Evolutionary conservation across 2,888 invertebrate species (phyloP).

Genomic region (Rhingia campestris): DNA sequence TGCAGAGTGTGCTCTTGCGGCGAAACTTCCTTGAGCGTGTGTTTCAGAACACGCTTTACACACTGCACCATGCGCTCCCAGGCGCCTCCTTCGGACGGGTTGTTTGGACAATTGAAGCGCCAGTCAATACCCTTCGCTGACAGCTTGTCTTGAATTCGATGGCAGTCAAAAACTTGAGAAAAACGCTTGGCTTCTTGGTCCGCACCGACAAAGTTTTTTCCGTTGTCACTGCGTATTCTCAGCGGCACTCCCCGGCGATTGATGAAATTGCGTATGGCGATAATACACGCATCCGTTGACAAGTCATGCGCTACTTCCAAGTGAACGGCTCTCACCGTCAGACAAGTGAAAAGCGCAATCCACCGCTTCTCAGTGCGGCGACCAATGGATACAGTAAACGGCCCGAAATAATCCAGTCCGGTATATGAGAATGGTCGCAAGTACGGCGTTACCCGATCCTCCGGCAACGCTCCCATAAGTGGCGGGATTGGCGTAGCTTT

Average conservation of each 20-base stretch:
- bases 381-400: conserved; percentile 64
- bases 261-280: conserved; percentile 32
- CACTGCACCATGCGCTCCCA: no score
- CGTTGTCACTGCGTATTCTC: conserved; percentile 56
- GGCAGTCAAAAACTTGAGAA: conserved; percentile 30
- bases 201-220: conserved; percentile 55
- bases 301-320: no score
- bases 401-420: conserved; percentile 31
- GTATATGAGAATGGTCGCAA: conserved; percentile 64
- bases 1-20: no score
- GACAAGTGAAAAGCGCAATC: no score
- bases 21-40: no score
- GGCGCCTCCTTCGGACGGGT: no score
- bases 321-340: no score
- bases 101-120: neutral
- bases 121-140: no score
- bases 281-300: no score
- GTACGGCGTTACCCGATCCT: conserved; percentile 61
- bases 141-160: no score
- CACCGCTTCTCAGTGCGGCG: no score
- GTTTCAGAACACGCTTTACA: no score
- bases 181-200: conserved; percentile 41
- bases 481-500: conserved; percentile 20
- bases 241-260: conserved; percentile 26
- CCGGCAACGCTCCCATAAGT: conserved; percentile 69